phyloP scores from a whole-genome alignment of 2,113 vertebrate species.

The Mellivora capensis region DNA sequence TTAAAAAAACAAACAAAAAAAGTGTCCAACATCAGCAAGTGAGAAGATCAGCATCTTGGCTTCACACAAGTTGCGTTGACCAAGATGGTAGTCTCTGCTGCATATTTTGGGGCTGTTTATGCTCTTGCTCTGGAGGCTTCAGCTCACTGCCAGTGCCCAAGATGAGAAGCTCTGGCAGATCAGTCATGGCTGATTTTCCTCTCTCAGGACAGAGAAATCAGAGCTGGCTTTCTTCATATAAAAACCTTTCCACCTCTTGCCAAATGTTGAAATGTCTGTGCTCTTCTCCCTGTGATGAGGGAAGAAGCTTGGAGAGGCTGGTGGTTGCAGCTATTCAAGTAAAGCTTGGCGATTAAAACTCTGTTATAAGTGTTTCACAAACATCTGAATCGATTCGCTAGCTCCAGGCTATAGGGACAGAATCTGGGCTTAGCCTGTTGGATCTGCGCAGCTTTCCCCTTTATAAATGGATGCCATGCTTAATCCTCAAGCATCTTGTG shows the following conservation, averaged over 20 bases:
- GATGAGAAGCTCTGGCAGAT: neutral
- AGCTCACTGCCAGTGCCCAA: neutral
- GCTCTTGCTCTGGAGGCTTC: neutral
- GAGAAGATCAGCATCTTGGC: neutral
- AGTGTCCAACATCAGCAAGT: neutral
- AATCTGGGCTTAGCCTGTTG: neutral
- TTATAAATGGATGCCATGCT: neutral
- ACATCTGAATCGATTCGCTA: neutral
- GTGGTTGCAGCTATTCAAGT: neutral
- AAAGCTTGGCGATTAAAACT: neutral
- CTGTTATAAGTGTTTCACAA: neutral
- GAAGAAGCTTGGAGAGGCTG: neutral
- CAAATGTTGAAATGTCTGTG: neutral
- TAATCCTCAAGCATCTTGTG: neutral
- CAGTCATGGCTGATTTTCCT: neutral
- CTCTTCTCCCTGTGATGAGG: neutral
- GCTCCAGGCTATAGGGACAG: neutral
- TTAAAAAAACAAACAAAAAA: too few species aligned
- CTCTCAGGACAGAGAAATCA: neutral
- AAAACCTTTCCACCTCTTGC: neutral
- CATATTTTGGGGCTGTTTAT: neutral
- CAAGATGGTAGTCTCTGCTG: neutral
- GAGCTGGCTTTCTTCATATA: neutral
- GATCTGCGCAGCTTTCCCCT: neutral
- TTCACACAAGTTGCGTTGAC: neutral